These are phyloP conservation scores for Philaethria dido DNA, from an alignment of 2,888 invertebrate genomes.

Conservation along the genomic window DNA sequence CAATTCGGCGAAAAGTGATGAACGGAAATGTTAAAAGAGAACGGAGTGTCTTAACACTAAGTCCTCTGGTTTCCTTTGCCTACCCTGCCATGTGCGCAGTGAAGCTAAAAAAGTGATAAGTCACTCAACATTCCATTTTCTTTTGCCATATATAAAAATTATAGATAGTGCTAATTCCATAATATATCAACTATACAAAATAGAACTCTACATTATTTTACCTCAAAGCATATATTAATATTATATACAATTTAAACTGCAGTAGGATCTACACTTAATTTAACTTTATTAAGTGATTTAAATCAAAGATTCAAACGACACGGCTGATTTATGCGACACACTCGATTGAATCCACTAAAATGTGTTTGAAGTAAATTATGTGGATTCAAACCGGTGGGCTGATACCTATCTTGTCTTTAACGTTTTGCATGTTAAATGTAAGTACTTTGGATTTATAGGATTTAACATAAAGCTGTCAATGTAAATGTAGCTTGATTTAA, in stretches of 20 bases:
- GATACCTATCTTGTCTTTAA: constrained; percentile 34
- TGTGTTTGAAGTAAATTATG: constrained; percentile 44
- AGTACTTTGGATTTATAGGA: constrained; percentile 10
- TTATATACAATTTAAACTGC: background rate
- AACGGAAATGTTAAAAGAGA: too few relatives aligned
- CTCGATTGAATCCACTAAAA: constrained; percentile 45
- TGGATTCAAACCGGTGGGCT: constrained; percentile 27
- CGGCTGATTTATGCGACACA: constrained; percentile 56
- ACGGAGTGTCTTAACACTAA: too few relatives aligned
- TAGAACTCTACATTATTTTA: too few relatives aligned
- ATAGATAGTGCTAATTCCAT: too few relatives aligned
- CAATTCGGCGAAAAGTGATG: too few relatives aligned
- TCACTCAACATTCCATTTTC: too few relatives aligned
- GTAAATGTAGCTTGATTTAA: background rate
- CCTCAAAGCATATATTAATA: background rate
- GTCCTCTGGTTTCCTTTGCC: too few relatives aligned
- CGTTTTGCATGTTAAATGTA: constrained; percentile 16
- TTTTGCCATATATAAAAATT: too few relatives aligned
- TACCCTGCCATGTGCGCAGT: too few relatives aligned
- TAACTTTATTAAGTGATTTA: constrained; percentile 30
- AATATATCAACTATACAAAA: background rate
- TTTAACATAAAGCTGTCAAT: constrained; percentile 11
- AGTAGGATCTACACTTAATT: background rate
- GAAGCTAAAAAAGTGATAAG: too few relatives aligned
- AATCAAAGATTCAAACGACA: constrained; percentile 54